Evolutionary conservation across 2,797 vertebrate species (phyloP).

Genomic region (Silurus aristotelis): DNA sequence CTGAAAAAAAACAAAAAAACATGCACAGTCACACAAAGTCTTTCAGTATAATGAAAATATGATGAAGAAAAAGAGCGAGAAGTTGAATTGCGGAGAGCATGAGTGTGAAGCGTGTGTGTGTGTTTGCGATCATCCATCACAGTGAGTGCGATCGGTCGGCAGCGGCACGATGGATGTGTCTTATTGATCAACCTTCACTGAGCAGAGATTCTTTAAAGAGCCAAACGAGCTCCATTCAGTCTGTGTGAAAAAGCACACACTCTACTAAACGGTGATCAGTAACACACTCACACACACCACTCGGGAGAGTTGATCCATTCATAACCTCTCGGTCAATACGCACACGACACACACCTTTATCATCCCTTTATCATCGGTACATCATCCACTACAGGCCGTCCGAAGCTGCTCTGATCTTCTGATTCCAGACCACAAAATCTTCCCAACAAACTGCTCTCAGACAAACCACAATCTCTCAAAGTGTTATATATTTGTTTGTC

Average conservation of each 20-base stretch:
- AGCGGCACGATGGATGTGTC: constrained; percentile 76
- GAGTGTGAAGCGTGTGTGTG: not conserved
- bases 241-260: constrained; percentile 58
- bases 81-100: not conserved
- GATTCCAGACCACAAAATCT: not conserved
- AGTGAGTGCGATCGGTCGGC: constrained; percentile 51
- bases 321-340: constrained; percentile 42
- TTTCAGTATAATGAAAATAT: not conserved
- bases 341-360: constrained; percentile 29
- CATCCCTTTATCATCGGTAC: constrained; percentile 29
- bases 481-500: not conserved
- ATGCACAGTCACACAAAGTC: not conserved
- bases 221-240: constrained; percentile 71
- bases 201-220: constrained; percentile 76
- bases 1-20: not conserved
- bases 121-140: constrained; percentile 72
- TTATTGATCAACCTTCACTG: constrained; percentile 80
- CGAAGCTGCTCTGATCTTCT: not conserved
- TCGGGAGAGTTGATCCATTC: constrained; percentile 49
- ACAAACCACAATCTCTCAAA: not conserved
- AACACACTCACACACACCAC: constrained; percentile 48
- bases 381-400: not conserved
- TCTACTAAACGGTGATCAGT: constrained; percentile 77
- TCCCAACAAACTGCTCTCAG: not conserved
- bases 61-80: not conserved